Conservation (phyloP, 2,888 invertebrate genomes). For the Caenorhabditis plicata region DNA sequence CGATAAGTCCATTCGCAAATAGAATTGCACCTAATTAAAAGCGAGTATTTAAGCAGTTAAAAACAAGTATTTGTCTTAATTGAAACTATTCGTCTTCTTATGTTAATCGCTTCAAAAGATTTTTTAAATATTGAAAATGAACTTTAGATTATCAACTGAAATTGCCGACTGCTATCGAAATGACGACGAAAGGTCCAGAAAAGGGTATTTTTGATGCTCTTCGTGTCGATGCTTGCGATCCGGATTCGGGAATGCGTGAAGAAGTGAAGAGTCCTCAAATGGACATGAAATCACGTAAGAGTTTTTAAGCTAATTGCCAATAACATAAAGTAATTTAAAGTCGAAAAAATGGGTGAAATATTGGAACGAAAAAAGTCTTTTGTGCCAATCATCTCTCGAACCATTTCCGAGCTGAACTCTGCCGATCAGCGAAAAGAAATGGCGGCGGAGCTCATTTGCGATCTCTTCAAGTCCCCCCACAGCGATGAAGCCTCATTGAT, state of each 20-base stretch:
- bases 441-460: conserved; percentile 29
- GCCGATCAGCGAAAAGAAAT: conserved; percentile 24
- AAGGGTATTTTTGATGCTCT: conserved; percentile 31
- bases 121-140: no score
- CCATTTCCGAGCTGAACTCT: conserved; percentile 20
- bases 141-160: conserved; percentile 9
- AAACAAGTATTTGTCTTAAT: no score
- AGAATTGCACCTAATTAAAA: no score
- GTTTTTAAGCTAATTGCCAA: no score
- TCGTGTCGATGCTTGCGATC: conserved; percentile 23
- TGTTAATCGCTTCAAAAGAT: no score
- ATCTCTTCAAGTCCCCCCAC: conserved; percentile 25
- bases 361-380: conserved; percentile 38
- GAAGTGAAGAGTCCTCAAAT: conserved; percentile 19
- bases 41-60: no score
- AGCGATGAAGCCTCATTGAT: conserved; percentile 28
- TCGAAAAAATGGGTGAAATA: conserved; percentile 33
- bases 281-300: conserved; percentile 22
- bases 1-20: no score
- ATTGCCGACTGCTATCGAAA: conserved; percentile 20
- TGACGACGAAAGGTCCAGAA: conserved; percentile 18
- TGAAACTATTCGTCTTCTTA: no score
- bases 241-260: conserved; percentile 12
- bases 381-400: conserved; percentile 22
- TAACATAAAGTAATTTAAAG: no score